Base-by-base conservation (phyloP, 1,140 invertebrate species). In the Heliconius himera region DNA sequence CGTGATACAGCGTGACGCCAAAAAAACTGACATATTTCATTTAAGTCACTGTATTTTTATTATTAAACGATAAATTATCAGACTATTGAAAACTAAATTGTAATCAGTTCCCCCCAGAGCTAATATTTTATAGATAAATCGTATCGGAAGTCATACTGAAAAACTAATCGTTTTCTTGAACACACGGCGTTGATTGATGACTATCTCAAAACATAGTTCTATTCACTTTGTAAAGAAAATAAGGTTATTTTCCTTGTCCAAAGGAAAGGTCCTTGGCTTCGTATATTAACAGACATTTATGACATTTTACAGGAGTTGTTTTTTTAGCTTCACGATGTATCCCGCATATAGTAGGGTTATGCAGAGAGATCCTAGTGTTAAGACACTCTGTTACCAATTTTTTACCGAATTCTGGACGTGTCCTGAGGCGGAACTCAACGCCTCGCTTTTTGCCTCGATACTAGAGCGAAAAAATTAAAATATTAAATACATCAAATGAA, bases 81-180 rank as follows among this genome's bases (percentile, higher is more conserved):
- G 26, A 22, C 60, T 29, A 66, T 66, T 29, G 60, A 66, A 66
- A 66, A 66, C 60, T 66, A 29, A 66, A 66, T 66, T 29, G 60
- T 16, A 29, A 66, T 29, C 9, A 66, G 60, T 66, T 16, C 29
- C 22, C 26, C 26, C 16, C 13, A 66, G 9, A 16, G 3, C 13
- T 60, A 26, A 66, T 66, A 66, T 66, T 66, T 66, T 29, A 66
- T 66, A 66, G 60, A 66, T 66, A 74, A 74, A 56, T 36, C n/a
- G 73, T 56, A 56, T 56, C 49, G 66, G 76, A 70, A 78, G 60
- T 77, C 74, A 73, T 41, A 80, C 75, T 82, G 77, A 83, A 81
- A 76, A 81, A 81, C 82, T 83, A 81, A 83, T 83, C 80, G 78
- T 81, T 79, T 81, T 77, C 77, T 83, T 80, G 73, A 81, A 80